Evolutionary conservation across 2,113 vertebrate species (phyloP).

Genomic region (Rhodinocichla rosea): DNA sequence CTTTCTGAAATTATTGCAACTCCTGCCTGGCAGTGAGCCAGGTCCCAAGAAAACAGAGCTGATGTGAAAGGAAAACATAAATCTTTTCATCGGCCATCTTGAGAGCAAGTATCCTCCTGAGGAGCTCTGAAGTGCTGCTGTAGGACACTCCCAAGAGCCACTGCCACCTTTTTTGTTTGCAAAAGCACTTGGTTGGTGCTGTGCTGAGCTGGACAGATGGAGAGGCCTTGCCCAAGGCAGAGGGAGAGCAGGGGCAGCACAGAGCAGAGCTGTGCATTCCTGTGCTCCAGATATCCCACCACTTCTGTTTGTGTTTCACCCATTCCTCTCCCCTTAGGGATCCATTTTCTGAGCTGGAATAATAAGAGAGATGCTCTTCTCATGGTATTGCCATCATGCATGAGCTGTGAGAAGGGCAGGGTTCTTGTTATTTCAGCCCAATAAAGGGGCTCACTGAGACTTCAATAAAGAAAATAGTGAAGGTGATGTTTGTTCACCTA

Average conservation of each 20-base stretch:
- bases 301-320: background rate
- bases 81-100: background rate
- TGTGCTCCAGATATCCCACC: background rate
- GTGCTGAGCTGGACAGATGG: background rate
- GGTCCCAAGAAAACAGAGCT: background rate
- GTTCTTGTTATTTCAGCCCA: background rate
- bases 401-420: background rate
- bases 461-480: background rate
- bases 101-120: background rate
- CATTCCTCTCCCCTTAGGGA: background rate
- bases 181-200: background rate
- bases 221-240: background rate
- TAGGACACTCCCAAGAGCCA: background rate
- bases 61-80: background rate
- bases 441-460: background rate
- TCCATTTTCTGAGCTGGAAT: background rate
- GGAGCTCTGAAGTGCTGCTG: background rate
- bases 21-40: background rate
- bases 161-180: background rate
- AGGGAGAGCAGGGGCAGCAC: background rate
- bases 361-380: background rate
- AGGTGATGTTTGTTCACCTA: background rate
- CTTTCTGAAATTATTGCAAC: background rate
- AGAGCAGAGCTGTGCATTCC: background rate
- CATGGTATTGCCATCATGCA: background rate